phyloP scores from a whole-genome alignment of 23 tunicate species.

The Diplosoma virens region DNA sequence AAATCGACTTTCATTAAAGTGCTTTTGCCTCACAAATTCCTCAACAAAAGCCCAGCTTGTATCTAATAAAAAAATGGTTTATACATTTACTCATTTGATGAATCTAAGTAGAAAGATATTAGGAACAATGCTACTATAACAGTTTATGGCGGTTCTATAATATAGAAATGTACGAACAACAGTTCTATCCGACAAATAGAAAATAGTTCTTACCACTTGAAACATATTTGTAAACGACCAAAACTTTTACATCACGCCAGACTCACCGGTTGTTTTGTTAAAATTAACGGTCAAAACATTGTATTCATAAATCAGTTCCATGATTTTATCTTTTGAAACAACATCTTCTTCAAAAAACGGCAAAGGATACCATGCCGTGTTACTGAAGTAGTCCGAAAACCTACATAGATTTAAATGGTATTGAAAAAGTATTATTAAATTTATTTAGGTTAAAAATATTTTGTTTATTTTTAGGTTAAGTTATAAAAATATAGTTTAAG shows the following conservation, averaged over 20 bases:
- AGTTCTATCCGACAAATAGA: too few relatives aligned
- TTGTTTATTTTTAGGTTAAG: too few relatives aligned
- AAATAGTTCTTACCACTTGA: too few relatives aligned
- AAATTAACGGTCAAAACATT: not conserved
- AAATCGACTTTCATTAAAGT: constrained; percentile 6
- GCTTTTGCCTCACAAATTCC: not conserved
- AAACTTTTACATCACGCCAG: not conserved
- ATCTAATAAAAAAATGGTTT: not conserved
- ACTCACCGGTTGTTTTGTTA: not conserved
- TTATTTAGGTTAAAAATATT: too few relatives aligned
- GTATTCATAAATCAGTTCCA: constrained; percentile 1
- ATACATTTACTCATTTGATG: too few relatives aligned
- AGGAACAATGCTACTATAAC: too few relatives aligned
- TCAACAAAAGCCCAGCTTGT: constrained; percentile 13
- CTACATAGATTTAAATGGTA: not conserved
- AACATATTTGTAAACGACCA: too few relatives aligned
- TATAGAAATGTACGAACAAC: too few relatives aligned
- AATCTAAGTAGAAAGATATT: too few relatives aligned
- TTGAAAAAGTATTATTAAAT: too few relatives aligned
- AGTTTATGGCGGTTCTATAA: too few relatives aligned
- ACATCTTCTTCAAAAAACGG: constrained; percentile 15
- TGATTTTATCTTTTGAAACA: not conserved
- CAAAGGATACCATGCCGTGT: constrained; percentile 31
- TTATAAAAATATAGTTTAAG: too few relatives aligned
- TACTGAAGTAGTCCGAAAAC: constrained; percentile 22